These are phyloP conservation scores for Gari tellinella DNA, from an alignment of 2,888 invertebrate species.

Conservation along the genomic window DNA sequence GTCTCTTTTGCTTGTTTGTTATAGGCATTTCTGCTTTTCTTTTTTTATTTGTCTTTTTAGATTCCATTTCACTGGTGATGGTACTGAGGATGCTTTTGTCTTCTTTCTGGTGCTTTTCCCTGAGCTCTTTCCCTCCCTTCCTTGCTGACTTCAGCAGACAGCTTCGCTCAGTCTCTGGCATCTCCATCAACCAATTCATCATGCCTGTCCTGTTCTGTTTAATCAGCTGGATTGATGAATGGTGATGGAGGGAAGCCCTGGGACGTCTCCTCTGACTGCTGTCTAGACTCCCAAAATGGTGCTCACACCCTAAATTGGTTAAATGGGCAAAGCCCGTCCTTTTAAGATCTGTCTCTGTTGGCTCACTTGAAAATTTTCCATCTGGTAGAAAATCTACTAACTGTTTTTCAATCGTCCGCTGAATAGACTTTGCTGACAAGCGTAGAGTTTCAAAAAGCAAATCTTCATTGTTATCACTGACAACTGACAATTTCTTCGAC, in stretches of 20 bases:
- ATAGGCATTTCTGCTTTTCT: too few relatives aligned
- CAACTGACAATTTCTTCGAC: too few relatives aligned
- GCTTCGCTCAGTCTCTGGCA: too few relatives aligned
- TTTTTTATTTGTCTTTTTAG: background rate
- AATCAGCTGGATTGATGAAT: too few relatives aligned
- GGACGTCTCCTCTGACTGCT: conserved; percentile 41
- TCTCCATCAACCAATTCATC: too few relatives aligned
- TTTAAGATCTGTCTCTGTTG: conserved; percentile 1
- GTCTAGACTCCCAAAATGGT: conserved; percentile 63
- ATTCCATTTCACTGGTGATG: conserved; percentile 4
- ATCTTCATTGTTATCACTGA: too few relatives aligned
- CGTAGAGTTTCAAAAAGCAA: too few relatives aligned
- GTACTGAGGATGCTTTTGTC: conserved; percentile 10
- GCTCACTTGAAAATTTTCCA: conserved; percentile 21
- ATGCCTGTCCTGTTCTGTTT: too few relatives aligned
- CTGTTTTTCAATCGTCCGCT: conserved; percentile 37
- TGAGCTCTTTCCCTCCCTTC: conserved; percentile 7
- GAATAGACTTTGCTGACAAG: conserved; percentile 6
- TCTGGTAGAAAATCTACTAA: conserved; percentile 48
- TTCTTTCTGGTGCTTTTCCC: background rate
- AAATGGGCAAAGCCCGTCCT: conserved; percentile 41
- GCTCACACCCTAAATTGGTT: conserved; percentile 59
- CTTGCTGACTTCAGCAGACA: too few relatives aligned
- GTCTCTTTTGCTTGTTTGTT: too few relatives aligned
- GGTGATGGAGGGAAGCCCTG: too few relatives aligned